phyloP scores from a whole-genome alignment of 2,797 vertebrate species.

The Eupleurogrammus muticus region DNA sequence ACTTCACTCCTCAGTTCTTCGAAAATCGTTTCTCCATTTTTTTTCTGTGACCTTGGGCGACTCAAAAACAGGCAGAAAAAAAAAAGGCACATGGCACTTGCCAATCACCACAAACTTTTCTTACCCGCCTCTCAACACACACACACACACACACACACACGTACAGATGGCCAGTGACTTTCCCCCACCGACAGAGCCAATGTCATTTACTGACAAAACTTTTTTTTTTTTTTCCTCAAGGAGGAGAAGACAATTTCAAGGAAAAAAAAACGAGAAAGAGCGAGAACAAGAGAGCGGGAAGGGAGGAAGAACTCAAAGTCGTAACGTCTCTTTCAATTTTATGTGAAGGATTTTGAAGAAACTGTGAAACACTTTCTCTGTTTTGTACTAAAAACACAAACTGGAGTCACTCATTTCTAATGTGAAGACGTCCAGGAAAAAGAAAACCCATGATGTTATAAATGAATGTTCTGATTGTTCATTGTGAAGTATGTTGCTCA shows the following conservation, averaged over 20 bases:
- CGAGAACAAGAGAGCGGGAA: not conserved
- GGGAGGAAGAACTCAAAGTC: slow-evolving; percentile 6
- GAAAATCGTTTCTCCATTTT: slow-evolving; percentile 48
- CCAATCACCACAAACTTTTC: slow-evolving; percentile 8
- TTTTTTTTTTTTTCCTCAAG: too few species aligned
- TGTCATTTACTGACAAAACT: slow-evolving; percentile 53
- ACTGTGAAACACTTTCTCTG: slow-evolving; percentile 79
- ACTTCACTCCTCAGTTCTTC: slow-evolving; percentile 41
- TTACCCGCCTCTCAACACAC: slow-evolving; percentile 15
- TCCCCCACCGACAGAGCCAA: slow-evolving; percentile 12
- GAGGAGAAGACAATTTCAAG: slow-evolving; percentile 55
- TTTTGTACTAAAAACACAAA: slow-evolving; percentile 76
- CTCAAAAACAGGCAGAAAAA: slow-evolving; percentile 19
- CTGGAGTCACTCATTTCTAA: slow-evolving; percentile 78
- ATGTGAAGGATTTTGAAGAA: slow-evolving; percentile 79
- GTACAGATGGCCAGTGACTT: slow-evolving; percentile 19
- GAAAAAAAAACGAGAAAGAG: slow-evolving; percentile 45
- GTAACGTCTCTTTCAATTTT: slow-evolving; percentile 60
- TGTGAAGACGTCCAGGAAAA: slow-evolving; percentile 80
- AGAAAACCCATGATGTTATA: slow-evolving; percentile 75
- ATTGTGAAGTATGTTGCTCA: slow-evolving; percentile 85
- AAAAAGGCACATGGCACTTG: slow-evolving; percentile 15
- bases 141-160: slow-evolving; percentile 12
- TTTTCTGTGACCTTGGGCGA: slow-evolving; percentile 41
- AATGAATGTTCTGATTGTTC: slow-evolving; percentile 84